These are phyloP conservation scores for Hoplostethus mediterraneus DNA, from an alignment of 2,797 vertebrate species.

Conservation along the genomic window DNA sequence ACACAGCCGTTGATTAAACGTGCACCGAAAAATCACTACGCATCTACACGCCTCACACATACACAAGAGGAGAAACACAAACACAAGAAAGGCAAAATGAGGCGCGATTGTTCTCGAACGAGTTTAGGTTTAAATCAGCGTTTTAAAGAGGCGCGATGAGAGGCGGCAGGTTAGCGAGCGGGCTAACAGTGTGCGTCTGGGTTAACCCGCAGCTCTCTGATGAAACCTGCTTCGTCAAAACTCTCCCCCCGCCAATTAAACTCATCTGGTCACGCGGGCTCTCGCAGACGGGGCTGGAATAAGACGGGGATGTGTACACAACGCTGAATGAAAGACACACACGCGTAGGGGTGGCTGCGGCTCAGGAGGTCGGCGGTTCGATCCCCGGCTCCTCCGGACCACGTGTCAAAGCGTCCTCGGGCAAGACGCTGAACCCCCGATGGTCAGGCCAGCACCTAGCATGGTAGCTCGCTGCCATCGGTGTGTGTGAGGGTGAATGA, in stretches of 20 bases:
- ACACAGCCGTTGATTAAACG: background rate
- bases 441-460: too few relatives aligned
- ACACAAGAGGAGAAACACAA: background rate
- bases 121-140: conserved; percentile 20
- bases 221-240: conserved; percentile 30
- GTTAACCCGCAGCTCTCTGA: conserved; percentile 34
- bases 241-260: conserved; percentile 18
- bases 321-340: too few relatives aligned
- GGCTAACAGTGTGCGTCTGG: conserved; percentile 19
- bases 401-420: too few relatives aligned
- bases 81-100: background rate
- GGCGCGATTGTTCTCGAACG: conserved; percentile 2
- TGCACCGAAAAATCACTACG: background rate
- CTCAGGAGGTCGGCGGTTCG: too few relatives aligned
- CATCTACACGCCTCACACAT: background rate
- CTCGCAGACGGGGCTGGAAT: background rate
- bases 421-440: too few relatives aligned
- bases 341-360: too few relatives aligned
- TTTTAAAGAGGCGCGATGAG: conserved; percentile 21
- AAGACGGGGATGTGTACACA: too few relatives aligned
- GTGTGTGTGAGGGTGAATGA: too few relatives aligned
- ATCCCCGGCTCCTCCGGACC: too few relatives aligned
- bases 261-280: background rate
- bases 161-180: conserved; percentile 6
- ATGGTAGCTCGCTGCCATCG: too few relatives aligned